Base-by-base conservation (phyloP, 2,113 vertebrate genomes). In the Speoplatyrhinus poulsoni region DNA sequence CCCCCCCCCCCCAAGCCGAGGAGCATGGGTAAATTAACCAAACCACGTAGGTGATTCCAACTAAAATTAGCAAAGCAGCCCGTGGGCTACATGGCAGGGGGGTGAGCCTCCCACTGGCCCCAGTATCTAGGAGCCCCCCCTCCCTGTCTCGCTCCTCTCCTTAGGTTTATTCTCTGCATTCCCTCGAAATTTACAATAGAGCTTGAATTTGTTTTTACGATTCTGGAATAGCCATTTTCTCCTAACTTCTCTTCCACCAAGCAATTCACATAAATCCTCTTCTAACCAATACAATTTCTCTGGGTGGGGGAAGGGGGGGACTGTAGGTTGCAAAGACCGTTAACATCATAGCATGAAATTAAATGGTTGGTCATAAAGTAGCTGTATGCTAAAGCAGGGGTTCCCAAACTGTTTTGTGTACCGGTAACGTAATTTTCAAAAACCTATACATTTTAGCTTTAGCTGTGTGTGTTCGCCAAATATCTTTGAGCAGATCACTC, bases 11-110 rank as follows among this genome's bases (percentile, higher is more conserved):
- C n/a, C n/a, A n/a, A 83, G 85, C 81, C 72, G 78, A 89, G 85
- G 84, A 88, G 91, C 90, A 82, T 74, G 90, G 91, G 88, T 92
- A 93, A 94, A 93, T 87, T 62, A 92, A 76, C 87, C 91, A 94
- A 92, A 90, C 90, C 91, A 91, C 88, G 90, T 66, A 92, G 80
- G 87, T 92, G 89, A 91, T 85, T 89, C 93, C 91, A 89, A 90
- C 82, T 84, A 92, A 93, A 93, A 94, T 92, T 88, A 91, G 89
- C 89, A 83, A 85, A 77, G 75, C 88, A 86, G 88, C 87, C 90
- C 86, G 69, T 81, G 86, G 90, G 82, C 91, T 92, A 80, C 85
- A 88, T 88, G 41, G 72, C 63, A 15, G 57, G 57, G 85, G 26
- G 57, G 85, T 89, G 90, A 75, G 85, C 85, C 67, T 67, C 76